phyloP scores from a whole-genome alignment of 2,888 invertebrate genomes.

The Tenthredo notha region DNA sequence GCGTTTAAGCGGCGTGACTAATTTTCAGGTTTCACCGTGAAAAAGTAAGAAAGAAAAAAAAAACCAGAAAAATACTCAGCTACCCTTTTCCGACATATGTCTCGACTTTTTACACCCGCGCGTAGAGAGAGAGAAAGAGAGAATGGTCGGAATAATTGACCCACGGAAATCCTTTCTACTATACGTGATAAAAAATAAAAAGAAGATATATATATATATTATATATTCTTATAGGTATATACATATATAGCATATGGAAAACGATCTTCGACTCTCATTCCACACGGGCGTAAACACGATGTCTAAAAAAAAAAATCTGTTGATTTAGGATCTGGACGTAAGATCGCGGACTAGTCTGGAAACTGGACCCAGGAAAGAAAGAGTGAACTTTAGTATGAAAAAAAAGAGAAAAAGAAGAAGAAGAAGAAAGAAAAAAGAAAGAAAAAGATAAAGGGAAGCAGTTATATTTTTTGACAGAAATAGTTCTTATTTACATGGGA shows the following conservation, averaged over 20 bases:
- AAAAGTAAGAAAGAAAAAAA: neutral
- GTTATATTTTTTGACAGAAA: conserved; percentile 6
- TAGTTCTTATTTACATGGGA: conserved; percentile 40
- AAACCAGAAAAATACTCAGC: neutral
- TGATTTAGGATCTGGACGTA: conserved; percentile 11
- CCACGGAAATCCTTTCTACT: neutral
- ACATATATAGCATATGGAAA: neutral
- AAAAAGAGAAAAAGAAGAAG: neutral
- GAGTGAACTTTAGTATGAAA: no score
- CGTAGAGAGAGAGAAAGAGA: neutral
- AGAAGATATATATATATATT: no score
- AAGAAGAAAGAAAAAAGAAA: neutral
- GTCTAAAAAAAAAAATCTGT: neutral
- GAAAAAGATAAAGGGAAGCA: neutral
- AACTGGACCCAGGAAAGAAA: neutral
- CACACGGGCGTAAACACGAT: neutral
- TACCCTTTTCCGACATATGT: conserved; percentile 2
- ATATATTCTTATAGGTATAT: no score
- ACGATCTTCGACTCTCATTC: neutral
- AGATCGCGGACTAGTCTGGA: neutral
- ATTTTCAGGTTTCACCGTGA: conserved; percentile 57
- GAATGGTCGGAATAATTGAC: neutral
- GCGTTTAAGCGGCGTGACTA: conserved; percentile 61
- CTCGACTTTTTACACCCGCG: neutral
- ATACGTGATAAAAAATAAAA: neutral